Conservation (phyloP, 1,140 invertebrate genomes). For the Diorhabda sublineata region DNA sequence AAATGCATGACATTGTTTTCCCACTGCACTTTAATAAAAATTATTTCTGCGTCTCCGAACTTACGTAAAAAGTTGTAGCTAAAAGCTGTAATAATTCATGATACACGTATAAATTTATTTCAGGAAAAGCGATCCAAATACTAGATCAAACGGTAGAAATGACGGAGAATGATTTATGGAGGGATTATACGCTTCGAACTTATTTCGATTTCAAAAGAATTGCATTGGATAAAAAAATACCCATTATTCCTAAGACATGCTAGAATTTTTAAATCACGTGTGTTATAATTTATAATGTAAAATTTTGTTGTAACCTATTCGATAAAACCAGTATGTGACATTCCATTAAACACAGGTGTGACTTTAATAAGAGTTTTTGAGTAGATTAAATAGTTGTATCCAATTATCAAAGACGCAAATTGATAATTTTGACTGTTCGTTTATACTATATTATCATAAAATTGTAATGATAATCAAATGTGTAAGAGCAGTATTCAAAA, state of each 20-base stretch:
- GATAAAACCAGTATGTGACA: too few relatives aligned
- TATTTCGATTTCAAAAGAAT: slow-evolving; percentile 26
- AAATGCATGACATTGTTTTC: slow-evolving; percentile 21
- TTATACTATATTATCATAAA: too few relatives aligned
- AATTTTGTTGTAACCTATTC: too few relatives aligned
- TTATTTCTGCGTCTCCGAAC: slow-evolving; percentile 13
- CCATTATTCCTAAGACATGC: slow-evolving; percentile 24
- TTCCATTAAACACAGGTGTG: too few relatives aligned
- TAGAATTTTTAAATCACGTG: slow-evolving; percentile 18
- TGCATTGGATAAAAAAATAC: slow-evolving; percentile 17
- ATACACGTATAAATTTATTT: slow-evolving; percentile 30
- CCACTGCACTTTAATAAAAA: slow-evolving; percentile 8
- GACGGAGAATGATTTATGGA: slow-evolving; percentile 28
- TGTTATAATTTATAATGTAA: background rate
- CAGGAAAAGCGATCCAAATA: slow-evolving; percentile 26
- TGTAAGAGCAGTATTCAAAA: too few relatives aligned
- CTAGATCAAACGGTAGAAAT: slow-evolving; percentile 29
- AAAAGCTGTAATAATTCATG: slow-evolving; percentile 19
- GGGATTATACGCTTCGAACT: slow-evolving; percentile 26
- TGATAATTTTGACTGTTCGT: too few relatives aligned
- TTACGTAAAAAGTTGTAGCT: slow-evolving; percentile 15
- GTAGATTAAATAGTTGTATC: too few relatives aligned
- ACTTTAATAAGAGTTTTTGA: too few relatives aligned
- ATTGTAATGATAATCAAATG: too few relatives aligned
- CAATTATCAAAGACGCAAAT: too few relatives aligned